Evolutionary conservation across 2,797 vertebrate species (phyloP), one percentile per base, ranked within the genome.

Genomic region (Sebastes taczanowskii): DNA sequence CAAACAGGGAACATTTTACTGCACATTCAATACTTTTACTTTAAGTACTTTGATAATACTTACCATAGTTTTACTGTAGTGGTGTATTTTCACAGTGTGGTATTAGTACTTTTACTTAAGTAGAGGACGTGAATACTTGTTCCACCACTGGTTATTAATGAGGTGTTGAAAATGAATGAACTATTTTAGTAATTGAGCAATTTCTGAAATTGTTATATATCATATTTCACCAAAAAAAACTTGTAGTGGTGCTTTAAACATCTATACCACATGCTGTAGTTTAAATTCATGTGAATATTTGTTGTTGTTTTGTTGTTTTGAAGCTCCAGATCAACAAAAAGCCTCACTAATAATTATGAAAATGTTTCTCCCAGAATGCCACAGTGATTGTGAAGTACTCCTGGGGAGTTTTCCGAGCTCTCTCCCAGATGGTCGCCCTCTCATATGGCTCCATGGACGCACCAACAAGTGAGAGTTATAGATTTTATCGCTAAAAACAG

Each of bases 371-470:
- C n/a, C 92, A 96, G 96, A 96, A 96, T 18, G 93, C 94, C 71
- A 92, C 95, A 18, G 95, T 96, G 79, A 93, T 90, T 0, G 95
- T 95, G 71, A 96, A 96, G 75, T 96, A 96, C 87, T 96, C 96
- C 0, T 95, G 95, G 92, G 96, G 96, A 55, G 93, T 96, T 32
- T 96, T 96, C 70, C 92, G 96, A 34, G 95, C 95, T 23, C 94
- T 96, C 1, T 96, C 95, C 18, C 96, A 96, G 90, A 96, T 96
- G 95, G 94, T 96, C 7, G 95, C 95, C 20, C 94, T 96, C 35
- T 95, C 96, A 2, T 96, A 96, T 1, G 96, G 96, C 65, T 95
- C 96, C 65, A 95, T 94, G 87, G 95, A 96, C 0, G 91, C 95
- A 49, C 96, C 96, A 18, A 96, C 95, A 83, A 96, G 96, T 96